Conservation (phyloP, 1,140 invertebrate species). For the Tetramorium parvispinum region DNA sequence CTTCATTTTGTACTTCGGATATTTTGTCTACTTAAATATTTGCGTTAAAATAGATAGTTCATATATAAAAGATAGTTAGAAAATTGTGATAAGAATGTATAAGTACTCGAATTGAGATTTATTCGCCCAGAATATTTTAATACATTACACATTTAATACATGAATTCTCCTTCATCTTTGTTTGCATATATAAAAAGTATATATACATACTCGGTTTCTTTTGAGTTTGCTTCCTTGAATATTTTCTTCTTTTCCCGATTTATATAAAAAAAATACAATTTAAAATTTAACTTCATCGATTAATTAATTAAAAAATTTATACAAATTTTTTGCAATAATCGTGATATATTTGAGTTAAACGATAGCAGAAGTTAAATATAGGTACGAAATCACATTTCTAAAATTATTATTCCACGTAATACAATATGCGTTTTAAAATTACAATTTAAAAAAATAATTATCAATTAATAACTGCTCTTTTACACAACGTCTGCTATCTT, state of each 20-base stretch:
- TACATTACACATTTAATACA: neutral
- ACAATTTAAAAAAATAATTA: neutral
- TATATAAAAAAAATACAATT: neutral
- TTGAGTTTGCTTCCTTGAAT: neutral
- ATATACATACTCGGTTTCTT: neutral
- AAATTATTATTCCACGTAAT: neutral
- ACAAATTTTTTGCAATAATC: neutral
- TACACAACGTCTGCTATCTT: neutral
- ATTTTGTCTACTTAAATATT: neutral
- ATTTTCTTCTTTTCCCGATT: neutral
- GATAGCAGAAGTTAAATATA: neutral
- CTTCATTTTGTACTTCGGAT: neutral
- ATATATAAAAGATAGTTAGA: neutral
- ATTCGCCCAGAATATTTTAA: neutral
- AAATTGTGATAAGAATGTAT: conserved; percentile 3
- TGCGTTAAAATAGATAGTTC: neutral
- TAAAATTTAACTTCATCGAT: neutral
- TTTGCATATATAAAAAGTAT: neutral
- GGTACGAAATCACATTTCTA: neutral
- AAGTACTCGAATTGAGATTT: neutral
- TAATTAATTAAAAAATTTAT: neutral
- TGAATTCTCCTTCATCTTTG: conserved; percentile 22
- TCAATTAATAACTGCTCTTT: neutral
- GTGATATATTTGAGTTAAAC: neutral
- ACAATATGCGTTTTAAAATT: neutral